These are phyloP conservation scores for Pristis pectinata DNA, from an alignment of 2,797 vertebrate species.

Conservation along the genomic window DNA sequence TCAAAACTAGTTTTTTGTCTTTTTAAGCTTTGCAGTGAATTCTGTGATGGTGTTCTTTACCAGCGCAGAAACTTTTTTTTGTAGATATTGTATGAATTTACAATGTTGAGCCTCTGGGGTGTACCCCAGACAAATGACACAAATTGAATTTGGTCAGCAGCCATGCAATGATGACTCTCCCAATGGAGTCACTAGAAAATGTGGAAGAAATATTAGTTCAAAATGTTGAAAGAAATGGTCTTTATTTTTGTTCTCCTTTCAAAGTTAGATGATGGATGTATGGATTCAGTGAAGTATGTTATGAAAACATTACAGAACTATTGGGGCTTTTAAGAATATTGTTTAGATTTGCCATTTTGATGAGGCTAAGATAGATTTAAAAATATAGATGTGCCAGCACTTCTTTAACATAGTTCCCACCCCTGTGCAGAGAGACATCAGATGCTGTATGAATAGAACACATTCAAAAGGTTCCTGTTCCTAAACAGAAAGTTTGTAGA, in stretches of 20 bases:
- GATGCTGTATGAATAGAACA: not conserved
- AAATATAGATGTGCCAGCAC: not conserved
- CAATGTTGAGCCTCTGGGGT: not conserved
- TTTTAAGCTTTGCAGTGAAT: not conserved
- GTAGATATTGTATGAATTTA: not conserved
- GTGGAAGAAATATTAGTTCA: not conserved
- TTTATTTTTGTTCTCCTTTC: not conserved
- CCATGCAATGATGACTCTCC: not conserved
- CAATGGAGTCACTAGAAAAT: not conserved
- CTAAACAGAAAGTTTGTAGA: not conserved
- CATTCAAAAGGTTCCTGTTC: not conserved
- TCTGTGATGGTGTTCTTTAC: not conserved
- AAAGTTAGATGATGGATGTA: not conserved
- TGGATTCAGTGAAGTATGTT: conserved; percentile 12
- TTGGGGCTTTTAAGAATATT: not conserved
- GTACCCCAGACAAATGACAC: not conserved
- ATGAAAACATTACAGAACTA: not conserved
- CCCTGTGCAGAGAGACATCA: not conserved
- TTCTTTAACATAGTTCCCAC: not conserved
- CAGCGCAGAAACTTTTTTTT: not conserved
- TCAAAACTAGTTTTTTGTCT: not conserved
- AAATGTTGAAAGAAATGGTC: not conserved
- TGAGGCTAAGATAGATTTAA: not conserved
- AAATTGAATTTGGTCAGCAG: not conserved
- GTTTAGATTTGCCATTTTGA: not conserved